A percentile compares a stretch with the other conserved stretches of the same genome.
phyloP scores from a whole-genome alignment of 1,140 invertebrate genomes.

The Orius insidiosus region DNA sequence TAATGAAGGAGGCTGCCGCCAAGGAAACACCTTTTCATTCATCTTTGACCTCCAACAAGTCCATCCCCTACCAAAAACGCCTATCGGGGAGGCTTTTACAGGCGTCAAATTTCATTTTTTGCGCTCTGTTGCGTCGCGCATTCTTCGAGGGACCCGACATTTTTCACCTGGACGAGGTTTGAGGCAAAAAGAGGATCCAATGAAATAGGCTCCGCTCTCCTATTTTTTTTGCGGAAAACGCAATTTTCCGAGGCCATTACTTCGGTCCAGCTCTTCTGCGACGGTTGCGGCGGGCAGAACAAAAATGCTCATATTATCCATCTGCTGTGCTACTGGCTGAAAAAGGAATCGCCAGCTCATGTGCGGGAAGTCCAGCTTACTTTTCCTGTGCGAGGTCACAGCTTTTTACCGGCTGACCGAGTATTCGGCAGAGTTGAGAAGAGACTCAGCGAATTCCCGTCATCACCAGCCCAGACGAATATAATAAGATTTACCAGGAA shows the following conservation, averaged over 20 bases:
- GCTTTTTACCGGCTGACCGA: slow-evolving; percentile 22
- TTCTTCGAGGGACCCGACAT: slow-evolving; percentile 6
- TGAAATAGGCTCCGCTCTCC: slow-evolving; percentile 22
- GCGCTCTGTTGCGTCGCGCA: slow-evolving; percentile 21
- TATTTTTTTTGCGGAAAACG: slow-evolving; percentile 13
- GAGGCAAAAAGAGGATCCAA: slow-evolving; percentile 21
- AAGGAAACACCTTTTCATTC: background rate
- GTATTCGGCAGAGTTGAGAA: slow-evolving; percentile 22
- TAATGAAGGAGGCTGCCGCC: background rate
- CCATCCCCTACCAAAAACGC: slow-evolving; percentile 16
- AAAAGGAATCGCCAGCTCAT: background rate
- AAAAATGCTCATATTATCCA: slow-evolving; percentile 10
- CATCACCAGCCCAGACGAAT: too few relatives aligned
- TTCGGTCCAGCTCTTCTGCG: background rate
- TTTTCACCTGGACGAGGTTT: slow-evolving; percentile 23
- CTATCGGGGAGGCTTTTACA: slow-evolving; percentile 19
- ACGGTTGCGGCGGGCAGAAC: slow-evolving; percentile 10
- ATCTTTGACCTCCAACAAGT: slow-evolving; percentile 17
- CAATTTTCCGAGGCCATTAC: background rate
- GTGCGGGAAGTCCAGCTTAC: background rate
- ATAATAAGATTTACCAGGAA: too few relatives aligned
- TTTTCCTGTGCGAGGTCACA: slow-evolving; percentile 23
- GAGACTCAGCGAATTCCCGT: slow-evolving; percentile 19
- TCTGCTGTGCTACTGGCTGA: slow-evolving; percentile 5
- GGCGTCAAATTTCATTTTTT: slow-evolving; percentile 23